Conservation (phyloP, 37 sponge, comb jelly and placozoan genomes). For the Dysidea cf. avara region DNA sequence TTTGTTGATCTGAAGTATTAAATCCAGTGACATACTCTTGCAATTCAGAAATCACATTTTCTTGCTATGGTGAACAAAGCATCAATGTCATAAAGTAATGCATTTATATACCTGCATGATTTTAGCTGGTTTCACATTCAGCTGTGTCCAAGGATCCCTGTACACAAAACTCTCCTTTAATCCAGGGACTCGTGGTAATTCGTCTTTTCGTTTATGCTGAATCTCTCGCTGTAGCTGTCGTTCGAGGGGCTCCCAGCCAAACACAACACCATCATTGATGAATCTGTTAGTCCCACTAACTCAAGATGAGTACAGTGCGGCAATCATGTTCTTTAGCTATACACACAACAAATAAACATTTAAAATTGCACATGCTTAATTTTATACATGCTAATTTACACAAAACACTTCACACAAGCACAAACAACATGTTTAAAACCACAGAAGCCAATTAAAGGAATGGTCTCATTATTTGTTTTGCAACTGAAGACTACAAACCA, state of each 20-base stretch:
- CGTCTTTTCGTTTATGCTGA: not conserved
- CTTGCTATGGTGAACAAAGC: not conserved
- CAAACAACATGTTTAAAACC: no score
- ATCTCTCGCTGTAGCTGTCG: not conserved
- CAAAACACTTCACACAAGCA: no score
- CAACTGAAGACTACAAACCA: no score
- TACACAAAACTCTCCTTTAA: slow-evolving; percentile 29
- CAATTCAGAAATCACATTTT: slow-evolving; percentile 11
- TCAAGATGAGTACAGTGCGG: slow-evolving; percentile 9
- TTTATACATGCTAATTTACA: no score
- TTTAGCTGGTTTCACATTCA: slow-evolving; percentile 37
- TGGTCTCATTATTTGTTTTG: no score
- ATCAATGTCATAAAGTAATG: not conserved
- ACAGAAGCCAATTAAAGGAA: no score
- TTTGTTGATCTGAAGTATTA: not conserved
- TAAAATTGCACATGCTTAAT: no score
- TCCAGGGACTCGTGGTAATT: slow-evolving; percentile 26
- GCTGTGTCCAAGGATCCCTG: slow-evolving; percentile 29
- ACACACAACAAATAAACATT: no score
- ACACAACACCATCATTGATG: not conserved
- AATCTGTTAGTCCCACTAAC: not conserved
- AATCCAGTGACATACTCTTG: slow-evolving; percentile 15
- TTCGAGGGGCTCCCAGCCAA: slow-evolving; percentile 14
- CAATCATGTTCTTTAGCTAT: slow-evolving; percentile 26
- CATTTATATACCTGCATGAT: slow-evolving; percentile 25